These are phyloP conservation scores for Threskiornis aethiopicus DNA, from an alignment of 2,797 vertebrate species.

Conservation along the genomic window DNA sequence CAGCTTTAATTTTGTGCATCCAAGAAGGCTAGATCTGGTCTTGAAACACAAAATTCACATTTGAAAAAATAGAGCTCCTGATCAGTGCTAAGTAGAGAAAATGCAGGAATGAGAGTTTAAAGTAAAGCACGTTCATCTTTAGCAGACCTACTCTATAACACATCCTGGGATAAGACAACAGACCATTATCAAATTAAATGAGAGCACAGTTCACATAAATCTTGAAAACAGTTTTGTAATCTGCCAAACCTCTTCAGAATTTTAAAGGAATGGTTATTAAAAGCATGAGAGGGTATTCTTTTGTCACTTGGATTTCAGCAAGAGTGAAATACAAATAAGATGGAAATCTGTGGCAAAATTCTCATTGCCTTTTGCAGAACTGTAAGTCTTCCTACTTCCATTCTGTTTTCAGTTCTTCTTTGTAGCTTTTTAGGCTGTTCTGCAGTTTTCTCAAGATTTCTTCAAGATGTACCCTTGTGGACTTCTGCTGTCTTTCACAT, in stretches of 20 bases:
- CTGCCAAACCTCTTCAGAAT: not conserved
- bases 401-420: not conserved
- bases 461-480: not conserved
- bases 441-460: not conserved
- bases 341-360: not conserved
- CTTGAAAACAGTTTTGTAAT: not conserved
- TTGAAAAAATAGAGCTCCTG: not conserved
- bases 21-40: not conserved
- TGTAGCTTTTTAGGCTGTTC: not conserved
- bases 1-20: not conserved
- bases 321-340: not conserved
- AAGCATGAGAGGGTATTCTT: not conserved
- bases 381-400: not conserved
- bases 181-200: not conserved
- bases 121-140: not conserved
- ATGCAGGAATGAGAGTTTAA: not conserved
- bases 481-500: not conserved
- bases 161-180: not conserved
- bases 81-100: not conserved
- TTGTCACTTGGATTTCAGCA: not conserved
- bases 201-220: not conserved
- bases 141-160: not conserved
- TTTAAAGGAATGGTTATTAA: not conserved
- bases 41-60: not conserved
- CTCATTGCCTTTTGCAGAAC: not conserved